Conservation (phyloP, 2,888 invertebrate genomes). For the Selenia dentaria region DNA sequence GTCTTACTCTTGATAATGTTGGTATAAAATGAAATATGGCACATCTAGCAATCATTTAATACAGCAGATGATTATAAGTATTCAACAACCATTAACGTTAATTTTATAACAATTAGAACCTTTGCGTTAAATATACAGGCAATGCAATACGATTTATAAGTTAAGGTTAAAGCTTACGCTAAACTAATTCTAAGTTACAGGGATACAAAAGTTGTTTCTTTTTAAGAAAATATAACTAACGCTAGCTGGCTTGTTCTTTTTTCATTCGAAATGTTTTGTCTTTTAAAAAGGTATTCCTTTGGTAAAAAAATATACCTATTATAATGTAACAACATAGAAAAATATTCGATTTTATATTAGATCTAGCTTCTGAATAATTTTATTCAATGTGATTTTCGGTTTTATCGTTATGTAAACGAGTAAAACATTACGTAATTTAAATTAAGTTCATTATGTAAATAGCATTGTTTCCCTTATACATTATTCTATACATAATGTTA, state of each 20-base stretch:
- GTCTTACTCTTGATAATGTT: no score
- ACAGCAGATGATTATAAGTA: background rate
- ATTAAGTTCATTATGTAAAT: background rate
- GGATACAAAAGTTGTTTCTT: background rate
- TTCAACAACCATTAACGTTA: background rate
- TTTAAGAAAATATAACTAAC: background rate
- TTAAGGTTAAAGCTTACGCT: background rate
- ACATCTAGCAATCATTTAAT: background rate
- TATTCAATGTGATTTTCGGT: background rate
- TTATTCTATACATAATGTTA: conserved; percentile 4
- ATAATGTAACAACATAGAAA: background rate
- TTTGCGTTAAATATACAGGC: background rate
- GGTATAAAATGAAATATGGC: no score
- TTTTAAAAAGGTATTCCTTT: background rate
- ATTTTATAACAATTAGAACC: background rate
- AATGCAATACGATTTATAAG: background rate
- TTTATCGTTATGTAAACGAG: no score
- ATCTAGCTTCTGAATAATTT: background rate
- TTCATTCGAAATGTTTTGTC: background rate
- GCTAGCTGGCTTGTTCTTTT: background rate
- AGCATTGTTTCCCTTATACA: conserved; percentile 7
- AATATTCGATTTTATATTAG: background rate
- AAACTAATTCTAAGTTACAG: background rate
- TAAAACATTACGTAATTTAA: background rate
- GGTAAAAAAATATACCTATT: background rate